Conservation (phyloP, 2,113 vertebrate species). For the Limanda limanda region DNA sequence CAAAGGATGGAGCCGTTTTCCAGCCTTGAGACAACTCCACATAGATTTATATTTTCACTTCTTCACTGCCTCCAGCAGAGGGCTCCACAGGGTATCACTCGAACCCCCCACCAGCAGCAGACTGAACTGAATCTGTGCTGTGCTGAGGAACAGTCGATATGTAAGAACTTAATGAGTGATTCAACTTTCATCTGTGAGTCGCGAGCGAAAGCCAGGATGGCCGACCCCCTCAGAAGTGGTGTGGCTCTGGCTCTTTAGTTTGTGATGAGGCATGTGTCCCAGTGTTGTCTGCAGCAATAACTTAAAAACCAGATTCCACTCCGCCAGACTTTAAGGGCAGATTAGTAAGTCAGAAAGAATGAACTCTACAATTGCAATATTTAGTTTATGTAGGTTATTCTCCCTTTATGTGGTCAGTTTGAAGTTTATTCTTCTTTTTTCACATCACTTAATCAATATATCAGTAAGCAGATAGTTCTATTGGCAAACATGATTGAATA, state of each 20-base stretch:
- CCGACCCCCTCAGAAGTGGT: conserved; percentile 56
- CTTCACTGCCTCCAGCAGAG: conserved; percentile 65
- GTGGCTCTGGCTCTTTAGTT: conserved; percentile 61
- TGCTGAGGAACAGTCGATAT: conserved; percentile 30
- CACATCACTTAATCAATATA: not conserved
- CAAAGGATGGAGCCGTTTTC: not conserved
- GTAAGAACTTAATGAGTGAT: conserved; percentile 71
- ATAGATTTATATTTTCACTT: not conserved
- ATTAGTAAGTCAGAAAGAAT: conserved; percentile 11
- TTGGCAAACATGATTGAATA: not conserved
- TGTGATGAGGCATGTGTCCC: conserved; percentile 68
- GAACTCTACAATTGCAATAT: not conserved
- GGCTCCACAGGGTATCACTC: conserved; percentile 46
- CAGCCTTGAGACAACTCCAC: not conserved
- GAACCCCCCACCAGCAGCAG: conserved; percentile 10
- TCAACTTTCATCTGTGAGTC: conserved; percentile 65
- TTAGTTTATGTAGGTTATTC: not conserved
- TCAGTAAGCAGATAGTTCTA: not conserved
- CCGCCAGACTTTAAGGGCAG: conserved; percentile 14
- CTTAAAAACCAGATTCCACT: conserved; percentile 50
- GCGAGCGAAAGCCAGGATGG: conserved; percentile 55
- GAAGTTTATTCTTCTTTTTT: not conserved
- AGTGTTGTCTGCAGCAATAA: conserved; percentile 51
- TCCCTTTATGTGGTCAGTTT: not conserved
- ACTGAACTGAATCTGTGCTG: conserved; percentile 10